phyloP scores from a whole-genome alignment of 1,140 invertebrate species.

The Lasioglossum albipes region DNA sequence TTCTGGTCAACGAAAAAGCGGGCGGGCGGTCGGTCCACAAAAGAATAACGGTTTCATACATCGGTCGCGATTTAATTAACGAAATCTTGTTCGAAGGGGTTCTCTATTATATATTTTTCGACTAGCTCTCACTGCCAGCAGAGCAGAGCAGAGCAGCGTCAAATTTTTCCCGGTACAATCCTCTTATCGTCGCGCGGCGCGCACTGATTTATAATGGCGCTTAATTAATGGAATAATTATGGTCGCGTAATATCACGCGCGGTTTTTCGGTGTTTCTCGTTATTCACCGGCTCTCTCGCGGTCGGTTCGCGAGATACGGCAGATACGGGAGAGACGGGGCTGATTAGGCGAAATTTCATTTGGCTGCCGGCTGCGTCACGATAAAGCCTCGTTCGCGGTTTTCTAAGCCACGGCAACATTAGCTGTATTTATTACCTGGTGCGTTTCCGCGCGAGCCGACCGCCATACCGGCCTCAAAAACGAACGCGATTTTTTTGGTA shows the following conservation, averaged over 20 bases:
- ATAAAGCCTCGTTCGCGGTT: constrained; percentile 38
- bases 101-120: background rate
- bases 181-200: constrained; percentile 11
- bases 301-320: too few relatives aligned
- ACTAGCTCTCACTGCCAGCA: background rate
- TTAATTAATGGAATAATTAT: constrained; percentile 34
- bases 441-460: background rate
- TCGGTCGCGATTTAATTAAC: background rate
- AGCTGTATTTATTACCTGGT: constrained; percentile 10
- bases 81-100: background rate
- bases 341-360: constrained; percentile 60
- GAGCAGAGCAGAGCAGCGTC: background rate
- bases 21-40: too few relatives aligned
- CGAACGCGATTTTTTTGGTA: constrained; percentile 24
- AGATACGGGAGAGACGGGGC: background rate
- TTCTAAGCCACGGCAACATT: background rate
- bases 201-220: constrained; percentile 24
- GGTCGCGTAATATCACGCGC: background rate
- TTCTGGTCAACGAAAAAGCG: too few relatives aligned
- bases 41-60: background rate
- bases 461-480: too few relatives aligned
- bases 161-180: constrained; percentile 32
- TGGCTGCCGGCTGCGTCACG: constrained; percentile 29
- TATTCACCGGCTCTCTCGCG: background rate
- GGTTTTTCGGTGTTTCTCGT: background rate